Base-by-base conservation (phyloP, 2,888 invertebrate genomes). In the Halictus ligatus region DNA sequence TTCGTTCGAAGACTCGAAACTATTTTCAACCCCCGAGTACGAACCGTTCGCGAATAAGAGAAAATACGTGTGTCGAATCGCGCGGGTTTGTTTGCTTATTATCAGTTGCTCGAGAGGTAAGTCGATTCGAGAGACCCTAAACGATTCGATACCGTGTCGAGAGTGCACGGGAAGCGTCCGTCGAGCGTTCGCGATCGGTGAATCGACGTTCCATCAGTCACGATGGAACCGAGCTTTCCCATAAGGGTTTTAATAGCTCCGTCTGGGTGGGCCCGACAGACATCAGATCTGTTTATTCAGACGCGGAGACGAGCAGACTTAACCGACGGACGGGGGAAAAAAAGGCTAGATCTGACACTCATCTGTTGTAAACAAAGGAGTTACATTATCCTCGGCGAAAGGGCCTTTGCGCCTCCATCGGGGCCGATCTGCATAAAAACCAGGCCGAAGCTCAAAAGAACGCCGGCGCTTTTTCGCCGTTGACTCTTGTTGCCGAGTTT, bases 231-330 rank as follows among this genome's bases (percentile, higher is more conserved):
- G 86, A 86, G 54, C 84, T 94, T 94, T 93, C 92, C 91, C 92
- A 93, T 94, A 94, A 94, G 94, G 90, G 92, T 94, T 94, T 94
- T 94, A 94, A 94, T 94, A 92, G 92, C 91, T 87, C 90, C 89
- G 89, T 91, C 92, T 94, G 94, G 94, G 94, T 94, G 94, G 94
- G 93, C 94, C 89, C 85, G 88, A 83, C 92, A 93, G 94, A 93
- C 92, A 94, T 92, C 89, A 87, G 93, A 94, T 94, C 93, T 94
- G 94, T 94, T 94, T 94, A 94, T 94, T 94, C 94, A 94, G 94
- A 94, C 92, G 91, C 91, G 88, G 91, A 92, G 93, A 91, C 86
- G 88, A 91, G 92, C 91, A 90, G 92, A 90, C 92, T 92, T 90
- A 90, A 92, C 92, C 92, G 92, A 91, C 91, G 89, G 88, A 78